Evolutionary conservation across 2,113 vertebrate genomes (phyloP).

Genomic region (Brachirus orientalis): DNA sequence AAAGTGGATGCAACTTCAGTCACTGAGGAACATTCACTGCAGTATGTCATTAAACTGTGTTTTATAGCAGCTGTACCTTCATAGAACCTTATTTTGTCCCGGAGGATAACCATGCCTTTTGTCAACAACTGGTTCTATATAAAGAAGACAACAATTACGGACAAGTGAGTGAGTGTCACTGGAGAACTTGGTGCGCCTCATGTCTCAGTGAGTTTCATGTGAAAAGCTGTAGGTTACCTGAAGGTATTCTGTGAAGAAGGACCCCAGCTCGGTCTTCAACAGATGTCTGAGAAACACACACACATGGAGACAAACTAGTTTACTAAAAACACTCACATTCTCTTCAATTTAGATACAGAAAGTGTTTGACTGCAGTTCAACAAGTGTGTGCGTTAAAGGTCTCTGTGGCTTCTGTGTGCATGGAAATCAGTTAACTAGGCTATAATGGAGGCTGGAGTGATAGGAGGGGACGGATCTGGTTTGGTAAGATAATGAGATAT

Average conservation of each 20-base stretch:
- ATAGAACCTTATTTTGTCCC: conserved; percentile 97
- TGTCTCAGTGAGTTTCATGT: not conserved
- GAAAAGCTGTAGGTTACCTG: too few species aligned
- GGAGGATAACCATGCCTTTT: conserved; percentile 98
- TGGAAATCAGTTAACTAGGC: conserved; percentile 40
- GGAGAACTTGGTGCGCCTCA: not conserved
- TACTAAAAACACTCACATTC: not conserved
- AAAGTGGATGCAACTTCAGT: not conserved
- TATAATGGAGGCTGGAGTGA: conserved; percentile 35
- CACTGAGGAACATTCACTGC: too few species aligned
- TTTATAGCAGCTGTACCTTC: conserved; percentile 84
- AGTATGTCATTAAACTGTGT: not conserved
- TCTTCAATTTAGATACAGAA: not conserved
- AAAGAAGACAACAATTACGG: conserved; percentile 8
- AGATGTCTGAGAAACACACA: conserved; percentile 84
- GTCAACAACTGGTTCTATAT: conserved; percentile 95
- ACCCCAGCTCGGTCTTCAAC: conserved; percentile 96
- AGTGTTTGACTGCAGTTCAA: conserved; percentile 3
- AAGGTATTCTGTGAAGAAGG: conserved; percentile 97
- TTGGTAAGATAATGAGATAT: conserved; percentile 72
- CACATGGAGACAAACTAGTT: not conserved
- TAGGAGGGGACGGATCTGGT: conserved; percentile 55
- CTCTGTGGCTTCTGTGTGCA: conserved; percentile 16
- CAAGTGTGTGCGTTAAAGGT: conserved; percentile 14
- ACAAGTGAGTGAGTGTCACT: not conserved